These are phyloP conservation scores for Genyomyrus donnyi DNA, from an alignment of 2,113 vertebrate species.

Conservation along the genomic window DNA sequence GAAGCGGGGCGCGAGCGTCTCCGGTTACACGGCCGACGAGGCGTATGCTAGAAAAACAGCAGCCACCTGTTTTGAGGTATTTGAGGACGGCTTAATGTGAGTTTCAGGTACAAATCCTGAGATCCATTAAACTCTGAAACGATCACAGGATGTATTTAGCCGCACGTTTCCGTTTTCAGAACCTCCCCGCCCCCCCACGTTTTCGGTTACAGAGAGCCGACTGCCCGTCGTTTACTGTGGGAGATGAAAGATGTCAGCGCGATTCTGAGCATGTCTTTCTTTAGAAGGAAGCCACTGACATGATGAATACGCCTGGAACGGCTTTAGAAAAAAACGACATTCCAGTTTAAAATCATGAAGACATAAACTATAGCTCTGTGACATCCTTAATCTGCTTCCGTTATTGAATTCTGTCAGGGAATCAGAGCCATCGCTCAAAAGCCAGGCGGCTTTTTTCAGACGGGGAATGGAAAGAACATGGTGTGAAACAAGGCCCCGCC, in stretches of 20 bases:
- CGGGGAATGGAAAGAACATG: constrained; percentile 32
- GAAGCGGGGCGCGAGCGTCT: constrained; percentile 69
- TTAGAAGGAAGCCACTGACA: constrained; percentile 31
- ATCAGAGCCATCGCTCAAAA: constrained; percentile 33
- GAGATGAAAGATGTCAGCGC: constrained; percentile 38
- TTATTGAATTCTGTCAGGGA: constrained; percentile 36
- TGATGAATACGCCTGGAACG: constrained; percentile 24
- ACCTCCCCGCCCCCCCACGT: background rate
- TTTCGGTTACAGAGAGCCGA: constrained; percentile 14
- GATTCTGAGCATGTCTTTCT: constrained; percentile 18
- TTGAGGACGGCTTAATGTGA: constrained; percentile 47
- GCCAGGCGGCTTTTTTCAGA: constrained; percentile 29
- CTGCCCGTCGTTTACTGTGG: constrained; percentile 28
- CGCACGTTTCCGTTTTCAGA: background rate
- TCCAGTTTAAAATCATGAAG: constrained; percentile 37
- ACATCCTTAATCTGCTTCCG: constrained; percentile 34
- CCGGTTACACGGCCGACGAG: constrained; percentile 75
- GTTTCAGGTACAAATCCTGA: constrained; percentile 51
- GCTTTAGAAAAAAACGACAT: constrained; percentile 16
- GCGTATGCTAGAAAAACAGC: constrained; percentile 64
- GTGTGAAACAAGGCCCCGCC: constrained; percentile 12
- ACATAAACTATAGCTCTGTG: constrained; percentile 30
- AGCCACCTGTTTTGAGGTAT: constrained; percentile 43
- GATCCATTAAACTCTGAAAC: constrained; percentile 29
- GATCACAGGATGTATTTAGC: constrained; percentile 21